These are phyloP conservation scores for Alviniconcha strummeri DNA, from an alignment of 2,888 invertebrate genomes.

Conservation along the genomic window DNA sequence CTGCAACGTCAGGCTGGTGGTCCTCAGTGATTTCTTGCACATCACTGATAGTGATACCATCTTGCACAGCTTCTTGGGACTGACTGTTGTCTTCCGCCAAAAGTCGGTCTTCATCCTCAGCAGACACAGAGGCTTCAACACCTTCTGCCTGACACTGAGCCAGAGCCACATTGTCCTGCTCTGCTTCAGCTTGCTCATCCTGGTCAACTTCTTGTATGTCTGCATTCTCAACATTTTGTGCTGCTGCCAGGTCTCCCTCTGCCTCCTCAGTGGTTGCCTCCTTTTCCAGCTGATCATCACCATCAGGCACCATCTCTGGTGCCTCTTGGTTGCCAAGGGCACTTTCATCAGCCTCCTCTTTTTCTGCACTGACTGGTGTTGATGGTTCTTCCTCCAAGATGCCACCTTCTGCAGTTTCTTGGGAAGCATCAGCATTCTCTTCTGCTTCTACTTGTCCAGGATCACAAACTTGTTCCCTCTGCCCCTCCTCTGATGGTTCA, in stretches of 20 bases:
- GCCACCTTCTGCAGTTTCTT: not conserved
- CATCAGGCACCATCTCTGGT: not conserved
- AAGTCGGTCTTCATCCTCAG: slow-evolving; percentile 22
- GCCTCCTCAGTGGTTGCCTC: not conserved
- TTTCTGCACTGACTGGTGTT: not conserved
- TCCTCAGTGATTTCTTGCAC: not conserved
- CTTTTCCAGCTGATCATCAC: not conserved
- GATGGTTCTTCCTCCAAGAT: too few relatives aligned
- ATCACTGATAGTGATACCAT: not conserved
- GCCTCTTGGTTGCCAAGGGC: not conserved
- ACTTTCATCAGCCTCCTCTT: not conserved
- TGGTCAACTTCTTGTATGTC: not conserved
- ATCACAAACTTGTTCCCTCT: not conserved
- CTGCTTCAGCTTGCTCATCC: slow-evolving; percentile 1
- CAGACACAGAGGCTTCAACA: not conserved
- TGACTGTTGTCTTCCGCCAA: slow-evolving; percentile 16
- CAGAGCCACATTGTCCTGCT: slow-evolving; percentile 2
- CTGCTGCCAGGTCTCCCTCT: not conserved
- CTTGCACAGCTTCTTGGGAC: not conserved
- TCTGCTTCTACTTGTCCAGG: not conserved
- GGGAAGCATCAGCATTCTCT: not conserved
- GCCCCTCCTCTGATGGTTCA: not conserved
- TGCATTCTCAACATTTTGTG: not conserved
- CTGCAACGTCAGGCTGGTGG: too few relatives aligned
- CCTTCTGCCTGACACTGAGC: slow-evolving; percentile 1